Evolutionary conservation across 1,140 invertebrate genomes (phyloP).

Genomic region (Ceratitis capitata): DNA sequence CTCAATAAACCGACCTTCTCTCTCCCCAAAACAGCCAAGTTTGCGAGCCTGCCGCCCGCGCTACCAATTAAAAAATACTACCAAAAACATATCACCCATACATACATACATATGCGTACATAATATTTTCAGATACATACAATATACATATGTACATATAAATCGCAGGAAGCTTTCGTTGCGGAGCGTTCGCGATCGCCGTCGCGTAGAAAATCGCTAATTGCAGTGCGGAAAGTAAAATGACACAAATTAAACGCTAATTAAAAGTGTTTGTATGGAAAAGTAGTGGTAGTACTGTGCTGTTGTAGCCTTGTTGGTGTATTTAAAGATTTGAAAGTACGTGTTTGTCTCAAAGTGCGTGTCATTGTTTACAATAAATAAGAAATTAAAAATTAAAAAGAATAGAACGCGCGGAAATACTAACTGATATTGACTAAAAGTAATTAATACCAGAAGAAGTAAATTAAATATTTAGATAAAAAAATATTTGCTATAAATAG

Average conservation of each 20-base stretch:
- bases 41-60: neutral
- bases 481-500: too few species aligned
- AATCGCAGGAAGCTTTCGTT: neutral
- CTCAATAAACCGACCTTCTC: neutral
- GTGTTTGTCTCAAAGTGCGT: neutral
- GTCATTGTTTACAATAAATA: neutral
- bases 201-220: slow-evolving; percentile 8
- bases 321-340: neutral
- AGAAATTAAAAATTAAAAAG: neutral
- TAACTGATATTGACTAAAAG: too few species aligned
- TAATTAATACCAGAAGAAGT: neutral
- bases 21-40: neutral
- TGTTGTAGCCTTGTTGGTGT: neutral
- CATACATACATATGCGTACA: neutral
- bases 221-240: slow-evolving; percentile 25
- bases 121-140: too few species aligned
- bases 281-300: neutral
- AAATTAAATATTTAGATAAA: neutral
- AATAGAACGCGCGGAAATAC: too few species aligned
- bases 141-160: too few species aligned
- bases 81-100: neutral
- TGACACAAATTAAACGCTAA: slow-evolving; percentile 33
- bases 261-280: neutral
- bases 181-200: neutral
- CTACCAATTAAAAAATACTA: neutral